A percentile compares a stretch with the other conserved stretches of the same genome.
These are phyloP conservation scores for Vireo altiloquus DNA, from an alignment of 2,113 vertebrate genomes.

Conservation along the genomic window DNA sequence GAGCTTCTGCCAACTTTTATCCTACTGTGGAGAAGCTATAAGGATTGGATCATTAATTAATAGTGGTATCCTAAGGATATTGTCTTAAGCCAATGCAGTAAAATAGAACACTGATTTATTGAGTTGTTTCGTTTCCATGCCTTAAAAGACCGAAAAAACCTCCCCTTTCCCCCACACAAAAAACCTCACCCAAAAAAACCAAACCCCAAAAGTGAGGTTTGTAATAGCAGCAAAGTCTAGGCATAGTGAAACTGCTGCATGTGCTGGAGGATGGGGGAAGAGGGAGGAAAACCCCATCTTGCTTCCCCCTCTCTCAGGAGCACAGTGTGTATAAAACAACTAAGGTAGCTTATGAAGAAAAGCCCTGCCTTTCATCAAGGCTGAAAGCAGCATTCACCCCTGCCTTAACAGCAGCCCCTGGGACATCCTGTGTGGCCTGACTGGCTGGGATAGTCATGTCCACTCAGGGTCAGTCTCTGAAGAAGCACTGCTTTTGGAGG, in stretches of 20 bases:
- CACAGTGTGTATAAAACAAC: not conserved
- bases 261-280: not conserved
- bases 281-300: not conserved
- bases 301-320: not conserved
- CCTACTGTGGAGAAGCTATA: not conserved
- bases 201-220: not conserved
- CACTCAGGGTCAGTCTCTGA: not conserved
- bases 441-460: not conserved
- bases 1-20: not conserved
- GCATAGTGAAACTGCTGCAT: not conserved
- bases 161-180: too few species aligned
- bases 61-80: not conserved
- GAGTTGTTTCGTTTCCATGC: not conserved
- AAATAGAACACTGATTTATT: not conserved
- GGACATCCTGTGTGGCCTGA: not conserved
- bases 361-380: not conserved
- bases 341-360: not conserved
- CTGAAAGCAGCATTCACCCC: not conserved
- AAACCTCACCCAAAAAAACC: not conserved
- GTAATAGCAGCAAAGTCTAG: not conserved
- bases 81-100: not conserved
- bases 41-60: not conserved
- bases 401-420: not conserved
- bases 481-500: not conserved
- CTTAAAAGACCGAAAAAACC: not conserved